Evolutionary conservation across 2,888 invertebrate genomes (phyloP).

Genomic region (Leucophenga maculata): DNA sequence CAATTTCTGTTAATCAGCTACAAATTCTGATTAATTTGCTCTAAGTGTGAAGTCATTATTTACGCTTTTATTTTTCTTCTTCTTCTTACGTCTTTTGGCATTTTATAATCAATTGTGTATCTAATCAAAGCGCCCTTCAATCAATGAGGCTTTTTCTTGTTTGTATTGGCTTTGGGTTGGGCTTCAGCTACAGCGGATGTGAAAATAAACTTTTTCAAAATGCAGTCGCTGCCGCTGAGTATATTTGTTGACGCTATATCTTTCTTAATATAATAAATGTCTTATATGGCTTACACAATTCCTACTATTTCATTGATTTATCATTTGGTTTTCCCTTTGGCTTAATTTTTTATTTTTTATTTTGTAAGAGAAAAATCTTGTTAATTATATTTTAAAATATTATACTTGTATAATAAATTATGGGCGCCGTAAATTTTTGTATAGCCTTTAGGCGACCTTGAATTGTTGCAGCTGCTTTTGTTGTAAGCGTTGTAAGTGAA

Average conservation of each 20-base stretch:
- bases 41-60: not conserved
- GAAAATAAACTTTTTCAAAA: slow-evolving; percentile 42
- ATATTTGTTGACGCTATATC: too few species aligned
- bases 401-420: not conserved
- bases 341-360: not conserved
- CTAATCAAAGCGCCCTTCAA: not conserved
- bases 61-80: not conserved
- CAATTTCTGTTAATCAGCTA: too few species aligned
- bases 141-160: not conserved
- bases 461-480: not conserved
- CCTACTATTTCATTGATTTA: slow-evolving; percentile 6
- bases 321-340: not conserved
- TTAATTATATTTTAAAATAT: not conserved
- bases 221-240: not conserved
- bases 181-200: slow-evolving; percentile 44
- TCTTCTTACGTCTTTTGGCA: not conserved
- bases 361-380: slow-evolving; percentile 6
- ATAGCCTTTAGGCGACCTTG: not conserved
- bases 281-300: not conserved
- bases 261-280: too few species aligned
- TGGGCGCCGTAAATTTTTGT: too few species aligned
- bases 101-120: not conserved
- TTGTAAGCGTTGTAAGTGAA: not conserved
- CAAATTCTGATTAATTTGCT: not conserved
- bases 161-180: slow-evolving; percentile 9